Evolutionary conservation across 2,888 invertebrate genomes (phyloP).

Genomic region (Drosophila kanekoi): DNA sequence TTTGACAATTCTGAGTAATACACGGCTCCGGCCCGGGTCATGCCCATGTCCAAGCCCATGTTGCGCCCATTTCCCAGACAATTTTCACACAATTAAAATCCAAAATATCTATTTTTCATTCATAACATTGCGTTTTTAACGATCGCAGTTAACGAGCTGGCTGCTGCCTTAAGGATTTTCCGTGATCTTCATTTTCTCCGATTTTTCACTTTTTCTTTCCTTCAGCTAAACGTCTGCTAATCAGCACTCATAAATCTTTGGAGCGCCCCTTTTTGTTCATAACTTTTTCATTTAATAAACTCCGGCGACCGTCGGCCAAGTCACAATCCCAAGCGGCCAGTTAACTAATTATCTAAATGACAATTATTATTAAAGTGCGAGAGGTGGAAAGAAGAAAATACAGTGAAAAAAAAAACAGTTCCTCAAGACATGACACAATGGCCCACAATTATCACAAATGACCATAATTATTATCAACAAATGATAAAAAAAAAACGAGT

Average conservation of each 20-base stretch:
- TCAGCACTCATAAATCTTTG: conserved; percentile 62
- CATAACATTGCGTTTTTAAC: conserved; percentile 51
- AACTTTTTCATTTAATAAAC: conserved; percentile 82
- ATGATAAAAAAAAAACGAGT: conserved; percentile 54
- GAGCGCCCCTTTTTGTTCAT: conserved; percentile 56
- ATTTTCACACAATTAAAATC: conserved; percentile 68
- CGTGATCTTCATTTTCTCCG: conserved; percentile 37
- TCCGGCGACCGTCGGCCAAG: conserved; percentile 52
- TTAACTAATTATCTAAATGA: conserved; percentile 79
- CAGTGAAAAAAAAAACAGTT: conserved; percentile 25
- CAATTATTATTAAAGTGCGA: conserved; percentile 74
- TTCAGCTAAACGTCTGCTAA: conserved; percentile 55
- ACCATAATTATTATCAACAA: conserved; percentile 80
- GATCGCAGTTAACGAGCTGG: conserved; percentile 29
- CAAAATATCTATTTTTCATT: conserved; percentile 53
- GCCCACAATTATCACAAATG: conserved; percentile 80
- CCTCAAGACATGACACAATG: conserved; percentile 64
- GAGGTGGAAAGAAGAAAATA: conserved; percentile 20
- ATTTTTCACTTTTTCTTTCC: conserved; percentile 63
- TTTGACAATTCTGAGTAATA: conserved; percentile 39
- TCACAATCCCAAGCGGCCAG: conserved; percentile 41
- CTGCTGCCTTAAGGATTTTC: conserved; percentile 10
- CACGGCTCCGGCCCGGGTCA: neutral
- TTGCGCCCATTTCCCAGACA: conserved; percentile 13
- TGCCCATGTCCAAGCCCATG: conserved; percentile 4